phyloP scores from a whole-genome alignment of 2,888 invertebrate genomes.

The Pilophorus perplexus region DNA sequence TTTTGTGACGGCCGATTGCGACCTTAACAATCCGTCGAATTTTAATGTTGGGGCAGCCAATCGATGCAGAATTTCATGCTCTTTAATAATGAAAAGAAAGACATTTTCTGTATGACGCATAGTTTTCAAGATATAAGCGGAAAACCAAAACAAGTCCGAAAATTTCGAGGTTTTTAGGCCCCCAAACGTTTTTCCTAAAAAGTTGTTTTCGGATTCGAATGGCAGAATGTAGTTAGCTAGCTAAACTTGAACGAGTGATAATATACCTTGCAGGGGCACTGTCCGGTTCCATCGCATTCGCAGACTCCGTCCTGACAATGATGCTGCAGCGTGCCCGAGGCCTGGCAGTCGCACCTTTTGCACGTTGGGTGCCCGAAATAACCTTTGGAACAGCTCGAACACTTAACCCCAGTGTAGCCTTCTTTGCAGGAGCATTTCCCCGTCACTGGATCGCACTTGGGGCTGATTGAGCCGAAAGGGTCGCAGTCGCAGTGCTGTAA shows the following conservation, averaged over 20 bases:
- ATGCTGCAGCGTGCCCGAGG: conserved; percentile 59
- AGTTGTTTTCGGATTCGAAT: no score
- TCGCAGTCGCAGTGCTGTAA: conserved; percentile 69
- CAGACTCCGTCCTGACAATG: conserved; percentile 62
- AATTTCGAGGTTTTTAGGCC: no score
- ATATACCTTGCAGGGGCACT: conserved; percentile 85
- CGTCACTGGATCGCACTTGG: conserved; percentile 62
- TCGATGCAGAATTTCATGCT: no score
- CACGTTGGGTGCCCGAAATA: conserved; percentile 77
- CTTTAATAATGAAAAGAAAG: no score
- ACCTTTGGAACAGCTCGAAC: conserved; percentile 79
- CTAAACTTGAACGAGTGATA: neutral
- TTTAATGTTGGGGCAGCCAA: no score
- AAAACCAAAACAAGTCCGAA: no score
- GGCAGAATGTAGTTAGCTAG: neutral
- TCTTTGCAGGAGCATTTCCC: conserved; percentile 76
- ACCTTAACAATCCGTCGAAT: no score
- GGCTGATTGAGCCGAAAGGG: conserved; percentile 64
- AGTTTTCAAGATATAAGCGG: no score
- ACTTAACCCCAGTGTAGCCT: conserved; percentile 73
- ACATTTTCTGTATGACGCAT: no score
- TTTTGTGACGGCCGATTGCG: no score
- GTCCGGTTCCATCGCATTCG: conserved; percentile 74
- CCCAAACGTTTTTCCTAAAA: no score
- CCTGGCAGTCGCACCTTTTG: conserved; percentile 69